Percentiles rank a stretch among this genome's conserved stretches.
These are phyloP conservation scores for Mythimna impura DNA, from an alignment of 2,888 invertebrate genomes.

Conservation along the genomic window DNA sequence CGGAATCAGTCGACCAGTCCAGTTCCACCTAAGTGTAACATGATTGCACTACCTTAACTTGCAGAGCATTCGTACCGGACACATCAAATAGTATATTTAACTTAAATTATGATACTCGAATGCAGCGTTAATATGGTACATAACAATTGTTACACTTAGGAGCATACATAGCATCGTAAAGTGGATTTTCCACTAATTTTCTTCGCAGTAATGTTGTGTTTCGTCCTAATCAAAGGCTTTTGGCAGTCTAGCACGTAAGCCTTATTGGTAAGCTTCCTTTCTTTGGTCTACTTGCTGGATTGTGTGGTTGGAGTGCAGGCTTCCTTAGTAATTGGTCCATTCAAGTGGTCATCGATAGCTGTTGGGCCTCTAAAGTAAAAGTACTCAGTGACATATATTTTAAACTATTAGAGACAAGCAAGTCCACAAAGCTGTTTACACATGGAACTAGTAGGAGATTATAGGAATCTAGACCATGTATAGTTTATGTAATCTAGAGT, in stretches of 20 bases:
- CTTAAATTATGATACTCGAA: constrained; percentile 24
- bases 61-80: constrained; percentile 8
- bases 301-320: too few species aligned
- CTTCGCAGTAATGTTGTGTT: constrained; percentile 26
- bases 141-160: constrained; percentile 10
- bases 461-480: constrained; percentile 8
- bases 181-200: constrained; percentile 55
- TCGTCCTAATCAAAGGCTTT: constrained; percentile 20
- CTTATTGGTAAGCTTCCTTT: too few species aligned
- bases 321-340: too few species aligned
- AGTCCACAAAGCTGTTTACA: constrained; percentile 50
- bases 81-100: constrained; percentile 38
- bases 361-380: too few species aligned
- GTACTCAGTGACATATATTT: constrained; percentile 62
- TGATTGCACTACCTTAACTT: background rate
- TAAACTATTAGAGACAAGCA: constrained; percentile 65
- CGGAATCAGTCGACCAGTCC: too few species aligned
- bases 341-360: too few species aligned
- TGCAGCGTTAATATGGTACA: constrained; percentile 1
- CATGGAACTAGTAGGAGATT: constrained; percentile 29
- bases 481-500: constrained; percentile 10
- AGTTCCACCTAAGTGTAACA: constrained; percentile 1
- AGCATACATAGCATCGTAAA: constrained; percentile 25
- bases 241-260: too few species aligned
- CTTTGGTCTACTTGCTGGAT: too few species aligned